Evolutionary conservation across 1,140 invertebrate species (phyloP).

Genomic region (Drosophila kurseongensis): DNA sequence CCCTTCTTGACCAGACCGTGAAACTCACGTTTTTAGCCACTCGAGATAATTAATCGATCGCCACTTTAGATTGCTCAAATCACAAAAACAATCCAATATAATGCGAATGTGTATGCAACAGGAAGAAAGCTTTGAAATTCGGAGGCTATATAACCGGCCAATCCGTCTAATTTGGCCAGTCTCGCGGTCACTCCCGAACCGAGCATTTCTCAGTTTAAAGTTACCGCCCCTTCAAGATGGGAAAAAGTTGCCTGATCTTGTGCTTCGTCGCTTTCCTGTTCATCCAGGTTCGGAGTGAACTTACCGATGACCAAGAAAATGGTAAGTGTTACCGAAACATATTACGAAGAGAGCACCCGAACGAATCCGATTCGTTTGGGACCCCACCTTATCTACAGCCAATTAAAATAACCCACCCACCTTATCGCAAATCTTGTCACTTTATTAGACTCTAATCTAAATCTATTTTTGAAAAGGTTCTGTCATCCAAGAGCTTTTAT

Average conservation of each 20-base stretch:
- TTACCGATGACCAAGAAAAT: constrained; percentile 42
- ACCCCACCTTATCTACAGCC: constrained; percentile 18
- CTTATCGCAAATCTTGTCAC: constrained; percentile 25
- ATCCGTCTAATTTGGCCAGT: constrained; percentile 38
- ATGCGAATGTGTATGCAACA: constrained; percentile 1
- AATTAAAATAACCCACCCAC: neutral
- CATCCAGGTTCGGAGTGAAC: constrained; percentile 18
- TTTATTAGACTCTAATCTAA: constrained; percentile 13
- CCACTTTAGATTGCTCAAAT: constrained; percentile 64
- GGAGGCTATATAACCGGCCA: constrained; percentile 64
- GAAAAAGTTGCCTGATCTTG: constrained; percentile 1
- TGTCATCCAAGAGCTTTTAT: neutral
- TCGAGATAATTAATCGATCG: constrained; percentile 56
- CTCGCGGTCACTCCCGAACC: constrained; percentile 25
- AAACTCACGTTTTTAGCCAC: constrained; percentile 56
- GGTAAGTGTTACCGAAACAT: constrained; percentile 29
- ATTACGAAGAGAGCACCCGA: neutral
- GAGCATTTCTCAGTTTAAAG: constrained; percentile 16
- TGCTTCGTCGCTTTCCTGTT: constrained; percentile 29
- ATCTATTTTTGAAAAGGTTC: constrained; percentile 12
- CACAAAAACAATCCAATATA: constrained; percentile 54
- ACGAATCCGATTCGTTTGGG: constrained; percentile 22
- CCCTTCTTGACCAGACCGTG: constrained; percentile 31
- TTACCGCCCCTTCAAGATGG: constrained; percentile 30
- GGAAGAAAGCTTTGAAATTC: neutral